Evolutionary conservation across 2,797 vertebrate genomes (phyloP).

Genomic region (Sebastiscus tertius): DNA sequence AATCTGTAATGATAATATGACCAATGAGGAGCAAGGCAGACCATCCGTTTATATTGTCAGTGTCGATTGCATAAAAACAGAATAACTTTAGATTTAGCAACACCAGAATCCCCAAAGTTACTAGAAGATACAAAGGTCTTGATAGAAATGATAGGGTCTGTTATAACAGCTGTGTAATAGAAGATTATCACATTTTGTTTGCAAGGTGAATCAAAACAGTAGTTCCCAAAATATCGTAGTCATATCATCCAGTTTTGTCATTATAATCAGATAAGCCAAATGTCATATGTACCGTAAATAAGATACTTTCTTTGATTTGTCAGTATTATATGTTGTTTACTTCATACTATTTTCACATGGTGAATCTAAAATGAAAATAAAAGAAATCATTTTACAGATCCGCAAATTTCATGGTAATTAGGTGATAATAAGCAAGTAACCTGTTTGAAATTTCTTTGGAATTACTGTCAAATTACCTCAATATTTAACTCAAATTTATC

Average conservation of each 20-base stretch:
- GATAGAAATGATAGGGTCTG: accelerated
- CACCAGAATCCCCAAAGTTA: neutral
- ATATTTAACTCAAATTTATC: no score
- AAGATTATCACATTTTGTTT: neutral
- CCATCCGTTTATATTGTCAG: no score
- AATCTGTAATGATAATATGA: neutral
- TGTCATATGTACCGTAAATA: neutral
- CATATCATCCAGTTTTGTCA: neutral
- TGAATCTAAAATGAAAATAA: neutral
- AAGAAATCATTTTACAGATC: accelerated
- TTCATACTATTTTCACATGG: neutral
- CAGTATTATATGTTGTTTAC: neutral
- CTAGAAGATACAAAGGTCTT: neutral
- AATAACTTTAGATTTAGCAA: neutral
- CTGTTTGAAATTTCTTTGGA: no score
- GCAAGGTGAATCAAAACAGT: neutral
- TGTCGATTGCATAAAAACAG: neutral
- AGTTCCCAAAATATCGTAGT: neutral
- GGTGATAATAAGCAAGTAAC: no score
- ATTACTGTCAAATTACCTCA: accelerated
- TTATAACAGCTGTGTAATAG: neutral
- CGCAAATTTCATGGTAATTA: no score
- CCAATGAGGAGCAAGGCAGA: neutral
- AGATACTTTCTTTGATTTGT: neutral
- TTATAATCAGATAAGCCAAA: neutral